Conservation (phyloP, 2,113 vertebrate species). For the Neomonachus schauinslandi region DNA sequence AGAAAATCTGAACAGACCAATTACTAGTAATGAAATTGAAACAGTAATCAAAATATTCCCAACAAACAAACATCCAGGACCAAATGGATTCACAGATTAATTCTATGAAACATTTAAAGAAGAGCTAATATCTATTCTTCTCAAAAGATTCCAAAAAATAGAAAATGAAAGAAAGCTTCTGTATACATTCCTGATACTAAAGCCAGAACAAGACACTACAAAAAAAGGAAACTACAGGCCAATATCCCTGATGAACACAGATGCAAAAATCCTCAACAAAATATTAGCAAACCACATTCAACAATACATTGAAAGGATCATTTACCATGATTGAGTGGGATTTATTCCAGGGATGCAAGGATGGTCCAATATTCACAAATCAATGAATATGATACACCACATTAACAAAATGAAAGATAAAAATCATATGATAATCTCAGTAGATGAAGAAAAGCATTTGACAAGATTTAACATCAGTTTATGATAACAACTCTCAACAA, state of each 20-base stretch:
- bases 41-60: not conserved
- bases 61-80: not conserved
- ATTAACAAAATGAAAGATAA: not conserved
- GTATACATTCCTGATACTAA: not conserved
- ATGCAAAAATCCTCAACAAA: not conserved
- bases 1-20: not conserved
- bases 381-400: not conserved
- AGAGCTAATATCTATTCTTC: not conserved
- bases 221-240: not conserved
- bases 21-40: not conserved
- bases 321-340: not conserved
- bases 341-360: not conserved
- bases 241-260: not conserved
- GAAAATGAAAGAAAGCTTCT: not conserved
- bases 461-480: not conserved
- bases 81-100: not conserved
- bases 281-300: not conserved
- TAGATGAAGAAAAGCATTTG: not conserved
- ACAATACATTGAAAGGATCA: not conserved
- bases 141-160: not conserved
- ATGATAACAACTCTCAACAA: not conserved
- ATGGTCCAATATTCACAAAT: not conserved
- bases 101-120: not conserved
- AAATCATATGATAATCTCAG: not conserved
- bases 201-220: not conserved